Evolutionary conservation across 2,797 vertebrate species (phyloP).

Genomic region (Uromys caudimaculatus): DNA sequence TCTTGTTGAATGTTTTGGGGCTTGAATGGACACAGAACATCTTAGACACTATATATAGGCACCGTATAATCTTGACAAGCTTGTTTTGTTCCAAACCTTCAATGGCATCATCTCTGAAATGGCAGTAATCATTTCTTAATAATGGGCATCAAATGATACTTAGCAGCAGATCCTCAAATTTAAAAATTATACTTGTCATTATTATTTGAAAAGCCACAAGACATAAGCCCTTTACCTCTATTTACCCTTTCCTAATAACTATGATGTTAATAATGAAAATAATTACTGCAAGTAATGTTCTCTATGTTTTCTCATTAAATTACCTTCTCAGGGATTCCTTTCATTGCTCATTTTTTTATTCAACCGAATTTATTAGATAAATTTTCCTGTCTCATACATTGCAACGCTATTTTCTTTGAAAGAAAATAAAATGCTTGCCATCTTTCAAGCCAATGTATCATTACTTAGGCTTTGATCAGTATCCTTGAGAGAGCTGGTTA

Average conservation of each 20-base stretch:
- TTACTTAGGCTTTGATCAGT: not conserved
- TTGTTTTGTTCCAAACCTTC: slow-evolving; percentile 20
- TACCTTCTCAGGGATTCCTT: not conserved
- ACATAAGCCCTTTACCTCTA: not conserved
- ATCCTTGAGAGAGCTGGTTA: not conserved
- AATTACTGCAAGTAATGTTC: not conserved
- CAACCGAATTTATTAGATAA: not conserved
- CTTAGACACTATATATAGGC: not conserved
- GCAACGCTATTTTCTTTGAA: slow-evolving; percentile 20
- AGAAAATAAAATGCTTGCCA: not conserved
- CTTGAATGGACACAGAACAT: not conserved
- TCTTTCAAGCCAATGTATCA: not conserved
- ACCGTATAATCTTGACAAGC: not conserved
- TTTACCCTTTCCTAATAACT: not conserved
- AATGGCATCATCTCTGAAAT: slow-evolving; percentile 9
- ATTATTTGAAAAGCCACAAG: slow-evolving; percentile 21
- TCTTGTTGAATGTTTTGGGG: not conserved
- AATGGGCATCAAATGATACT: not conserved
- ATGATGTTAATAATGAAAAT: not conserved
- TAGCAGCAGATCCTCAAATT: not conserved
- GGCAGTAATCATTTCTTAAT: not conserved
- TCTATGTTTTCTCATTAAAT: not conserved
- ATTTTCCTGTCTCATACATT: not conserved
- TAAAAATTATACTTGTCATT: not conserved
- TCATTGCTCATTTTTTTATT: not conserved